Evolutionary conservation across 2,113 vertebrate genomes (phyloP).

Genomic region (Poecile atricapillus): DNA sequence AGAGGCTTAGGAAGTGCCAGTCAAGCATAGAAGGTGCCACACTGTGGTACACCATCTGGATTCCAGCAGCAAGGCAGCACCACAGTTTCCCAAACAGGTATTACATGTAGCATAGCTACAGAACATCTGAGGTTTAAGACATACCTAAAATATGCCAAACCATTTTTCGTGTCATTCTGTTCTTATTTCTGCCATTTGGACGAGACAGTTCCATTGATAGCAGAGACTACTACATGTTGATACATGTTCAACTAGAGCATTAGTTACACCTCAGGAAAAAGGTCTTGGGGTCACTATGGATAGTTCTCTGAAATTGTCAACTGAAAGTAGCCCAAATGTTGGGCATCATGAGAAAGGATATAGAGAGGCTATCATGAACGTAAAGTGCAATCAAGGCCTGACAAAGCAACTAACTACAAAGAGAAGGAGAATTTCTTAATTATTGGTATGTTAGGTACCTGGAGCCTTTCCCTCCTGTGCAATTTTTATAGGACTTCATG

Average conservation of each 20-base stretch:
- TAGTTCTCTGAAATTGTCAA: not conserved
- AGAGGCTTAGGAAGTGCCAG: not conserved
- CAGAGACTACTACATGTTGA: not conserved
- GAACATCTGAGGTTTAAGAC: not conserved
- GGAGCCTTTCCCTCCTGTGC: not conserved
- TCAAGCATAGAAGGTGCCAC: not conserved
- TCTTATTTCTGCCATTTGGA: not conserved
- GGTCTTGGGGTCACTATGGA: not conserved
- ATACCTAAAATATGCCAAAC: not conserved
- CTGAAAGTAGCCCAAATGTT: not conserved
- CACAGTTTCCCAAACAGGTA: not conserved
- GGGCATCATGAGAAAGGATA: not conserved
- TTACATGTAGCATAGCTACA: not conserved
- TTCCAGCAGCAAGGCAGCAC: not conserved
- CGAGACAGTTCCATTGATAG: not conserved
- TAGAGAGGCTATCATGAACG: not conserved
- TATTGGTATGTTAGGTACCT: not conserved
- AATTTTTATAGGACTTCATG: not conserved
- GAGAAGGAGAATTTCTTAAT: not conserved
- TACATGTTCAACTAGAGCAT: not conserved
- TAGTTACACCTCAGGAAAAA: not conserved
- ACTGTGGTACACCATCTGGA: not conserved
- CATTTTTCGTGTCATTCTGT: not conserved
- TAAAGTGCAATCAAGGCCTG: not conserved
- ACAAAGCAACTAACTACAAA: not conserved